Evolutionary conservation across 2,888 invertebrate genomes (phyloP).

Genomic region (Athalia cordata): DNA sequence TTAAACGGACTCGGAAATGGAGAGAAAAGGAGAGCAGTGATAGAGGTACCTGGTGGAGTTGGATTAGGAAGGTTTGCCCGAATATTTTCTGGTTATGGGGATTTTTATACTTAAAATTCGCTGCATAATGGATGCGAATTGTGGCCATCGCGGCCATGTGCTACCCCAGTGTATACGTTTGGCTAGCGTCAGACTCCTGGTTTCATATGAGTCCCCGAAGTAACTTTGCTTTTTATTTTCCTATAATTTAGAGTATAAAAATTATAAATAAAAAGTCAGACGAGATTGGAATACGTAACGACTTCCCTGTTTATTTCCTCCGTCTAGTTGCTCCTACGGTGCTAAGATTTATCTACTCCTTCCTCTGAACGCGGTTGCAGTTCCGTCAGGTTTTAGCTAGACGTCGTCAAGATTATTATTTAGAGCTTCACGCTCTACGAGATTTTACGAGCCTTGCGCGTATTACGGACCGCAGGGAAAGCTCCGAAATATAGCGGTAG

Average conservation of each 20-base stretch:
- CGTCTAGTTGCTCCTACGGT: neutral
- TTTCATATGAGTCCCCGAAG: no score
- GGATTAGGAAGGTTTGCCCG: conserved; percentile 34
- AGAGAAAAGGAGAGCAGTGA: neutral
- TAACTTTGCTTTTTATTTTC: no score
- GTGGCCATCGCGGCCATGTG: conserved; percentile 23
- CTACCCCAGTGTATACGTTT: neutral
- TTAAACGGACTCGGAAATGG: conserved; percentile 16
- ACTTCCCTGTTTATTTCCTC: neutral
- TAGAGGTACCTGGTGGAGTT: neutral
- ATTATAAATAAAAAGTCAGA: no score
- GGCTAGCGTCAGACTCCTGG: neutral
- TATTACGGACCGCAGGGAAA: neutral
- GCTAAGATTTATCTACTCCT: conserved; percentile 10
- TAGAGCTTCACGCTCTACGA: neutral
- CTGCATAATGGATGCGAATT: conserved; percentile 27
- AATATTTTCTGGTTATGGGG: conserved; percentile 44
- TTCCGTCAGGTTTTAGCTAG: neutral
- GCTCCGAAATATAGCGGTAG: conserved; percentile 4
- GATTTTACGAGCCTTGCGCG: conserved; percentile 14
- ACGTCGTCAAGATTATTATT: conserved; percentile 23
- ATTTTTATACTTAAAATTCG: conserved; percentile 43
- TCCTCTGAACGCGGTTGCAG: neutral
- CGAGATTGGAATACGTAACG: no score
- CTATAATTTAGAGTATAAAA: no score